phyloP scores from a whole-genome alignment of 2,797 vertebrate genomes.

The Leucoraja ocellata region DNA sequence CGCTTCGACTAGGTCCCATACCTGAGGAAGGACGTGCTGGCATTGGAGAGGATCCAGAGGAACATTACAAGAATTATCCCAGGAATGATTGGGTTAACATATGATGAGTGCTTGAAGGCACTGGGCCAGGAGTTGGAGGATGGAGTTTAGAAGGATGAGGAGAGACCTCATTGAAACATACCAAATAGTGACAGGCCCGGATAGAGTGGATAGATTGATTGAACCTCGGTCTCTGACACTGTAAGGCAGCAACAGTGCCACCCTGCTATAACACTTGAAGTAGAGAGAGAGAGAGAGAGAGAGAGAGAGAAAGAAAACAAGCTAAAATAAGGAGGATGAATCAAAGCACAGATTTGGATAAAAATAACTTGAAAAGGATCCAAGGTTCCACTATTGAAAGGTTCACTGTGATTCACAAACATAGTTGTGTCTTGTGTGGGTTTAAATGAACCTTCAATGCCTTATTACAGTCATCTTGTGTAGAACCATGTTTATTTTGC shows the following conservation, averaged over 20 bases:
- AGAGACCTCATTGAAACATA: too few relatives aligned
- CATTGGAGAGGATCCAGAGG: too few relatives aligned
- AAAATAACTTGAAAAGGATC: background rate
- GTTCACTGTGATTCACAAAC: background rate
- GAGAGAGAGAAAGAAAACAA: background rate
- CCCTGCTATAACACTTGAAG: background rate
- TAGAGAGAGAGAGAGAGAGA: background rate
- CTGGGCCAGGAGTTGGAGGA: too few relatives aligned
- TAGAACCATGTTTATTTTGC: background rate
- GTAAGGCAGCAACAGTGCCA: too few relatives aligned
- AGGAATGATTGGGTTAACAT: too few relatives aligned
- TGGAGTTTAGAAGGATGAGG: too few relatives aligned
- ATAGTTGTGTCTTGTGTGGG: background rate
- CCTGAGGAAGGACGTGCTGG: too few relatives aligned
- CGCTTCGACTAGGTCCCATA: background rate
- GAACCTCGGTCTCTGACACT: too few relatives aligned
- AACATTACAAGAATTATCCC: too few relatives aligned
- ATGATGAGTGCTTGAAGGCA: too few relatives aligned
- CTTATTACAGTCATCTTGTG: background rate
- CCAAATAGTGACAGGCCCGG: too few relatives aligned
- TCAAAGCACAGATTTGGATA: background rate
- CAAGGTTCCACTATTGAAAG: background rate
- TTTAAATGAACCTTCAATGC: background rate
- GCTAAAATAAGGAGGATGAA: background rate
- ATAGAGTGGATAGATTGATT: too few relatives aligned